phyloP scores from a whole-genome alignment of 2,797 vertebrate genomes.

The Thripadectes ignobilis region DNA sequence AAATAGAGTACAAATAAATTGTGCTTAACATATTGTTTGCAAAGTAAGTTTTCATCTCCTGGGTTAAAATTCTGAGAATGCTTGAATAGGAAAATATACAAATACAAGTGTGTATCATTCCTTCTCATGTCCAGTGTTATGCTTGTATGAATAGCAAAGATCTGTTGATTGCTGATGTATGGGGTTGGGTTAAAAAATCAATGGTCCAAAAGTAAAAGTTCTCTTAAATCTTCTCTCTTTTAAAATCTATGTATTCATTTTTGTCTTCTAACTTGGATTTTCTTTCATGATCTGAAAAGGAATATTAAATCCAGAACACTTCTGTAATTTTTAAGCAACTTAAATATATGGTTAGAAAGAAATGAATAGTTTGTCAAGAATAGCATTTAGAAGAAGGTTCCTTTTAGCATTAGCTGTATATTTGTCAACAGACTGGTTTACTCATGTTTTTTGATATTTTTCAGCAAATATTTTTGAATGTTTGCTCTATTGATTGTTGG shows the following conservation, averaged over 20 bases:
- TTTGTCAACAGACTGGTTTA: background rate
- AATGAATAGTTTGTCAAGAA: background rate
- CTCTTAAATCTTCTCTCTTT: background rate
- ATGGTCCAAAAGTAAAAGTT: background rate
- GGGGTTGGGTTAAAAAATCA: background rate
- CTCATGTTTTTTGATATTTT: background rate
- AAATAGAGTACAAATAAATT: background rate
- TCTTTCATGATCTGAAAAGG: background rate
- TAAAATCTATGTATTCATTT: background rate
- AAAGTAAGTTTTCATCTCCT: background rate
- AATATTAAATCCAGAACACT: background rate
- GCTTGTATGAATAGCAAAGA: background rate
- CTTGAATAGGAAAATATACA: background rate
- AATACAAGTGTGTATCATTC: background rate
- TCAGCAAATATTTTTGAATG: background rate
- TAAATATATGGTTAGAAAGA: background rate
- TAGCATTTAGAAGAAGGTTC: background rate
- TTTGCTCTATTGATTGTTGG: slow-evolving; percentile 6
- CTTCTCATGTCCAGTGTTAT: background rate
- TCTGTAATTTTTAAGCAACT: background rate
- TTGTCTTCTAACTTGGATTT: background rate
- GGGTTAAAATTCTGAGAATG: background rate
- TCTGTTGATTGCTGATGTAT: background rate
- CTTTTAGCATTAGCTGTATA: background rate
- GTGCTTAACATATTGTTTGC: background rate